phyloP scores from a whole-genome alignment of 1,140 invertebrate genomes.

The Aethina tumida region DNA sequence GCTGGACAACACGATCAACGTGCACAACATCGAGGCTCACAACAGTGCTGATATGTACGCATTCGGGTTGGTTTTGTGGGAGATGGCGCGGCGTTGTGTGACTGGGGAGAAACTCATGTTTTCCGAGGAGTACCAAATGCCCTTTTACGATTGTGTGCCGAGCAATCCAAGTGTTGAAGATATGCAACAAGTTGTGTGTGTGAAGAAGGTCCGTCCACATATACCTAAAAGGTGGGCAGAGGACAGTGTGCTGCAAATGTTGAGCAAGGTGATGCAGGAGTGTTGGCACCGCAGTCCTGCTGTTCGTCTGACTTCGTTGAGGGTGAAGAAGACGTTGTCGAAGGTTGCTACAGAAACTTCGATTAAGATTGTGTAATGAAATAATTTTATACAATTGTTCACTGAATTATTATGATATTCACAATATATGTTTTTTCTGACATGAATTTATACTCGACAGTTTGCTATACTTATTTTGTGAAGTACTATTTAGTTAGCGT shows the following conservation, averaged over 20 bases:
- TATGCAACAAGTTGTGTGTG: constrained; percentile 81
- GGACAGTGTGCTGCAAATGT: constrained; percentile 58
- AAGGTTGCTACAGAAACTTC: no score
- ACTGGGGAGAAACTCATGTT: constrained; percentile 49
- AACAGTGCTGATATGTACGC: constrained; percentile 94
- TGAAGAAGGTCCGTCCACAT: constrained; percentile 59
- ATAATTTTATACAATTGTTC: no score
- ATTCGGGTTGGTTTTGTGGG: constrained; percentile 86
- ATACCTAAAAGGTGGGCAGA: constrained; percentile 66
- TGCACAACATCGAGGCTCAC: constrained; percentile 78
- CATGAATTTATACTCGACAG: no score
- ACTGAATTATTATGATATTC: no score
- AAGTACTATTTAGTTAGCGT: no score
- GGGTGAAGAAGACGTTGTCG: constrained; percentile 85
- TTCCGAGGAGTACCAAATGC: constrained; percentile 68
- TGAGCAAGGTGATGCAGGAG: constrained; percentile 76
- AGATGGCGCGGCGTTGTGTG: constrained; percentile 65
- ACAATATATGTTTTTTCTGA: no score
- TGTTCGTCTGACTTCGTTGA: constrained; percentile 75
- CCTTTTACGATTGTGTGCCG: constrained; percentile 76
- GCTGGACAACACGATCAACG: constrained; percentile 68
- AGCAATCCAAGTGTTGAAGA: constrained; percentile 86
- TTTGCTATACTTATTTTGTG: no score
- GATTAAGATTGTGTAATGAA: no score
- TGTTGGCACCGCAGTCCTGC: constrained; percentile 87